Conservation (phyloP, 2,797 vertebrate genomes). For the Neomorphus geoffroyi region DNA sequence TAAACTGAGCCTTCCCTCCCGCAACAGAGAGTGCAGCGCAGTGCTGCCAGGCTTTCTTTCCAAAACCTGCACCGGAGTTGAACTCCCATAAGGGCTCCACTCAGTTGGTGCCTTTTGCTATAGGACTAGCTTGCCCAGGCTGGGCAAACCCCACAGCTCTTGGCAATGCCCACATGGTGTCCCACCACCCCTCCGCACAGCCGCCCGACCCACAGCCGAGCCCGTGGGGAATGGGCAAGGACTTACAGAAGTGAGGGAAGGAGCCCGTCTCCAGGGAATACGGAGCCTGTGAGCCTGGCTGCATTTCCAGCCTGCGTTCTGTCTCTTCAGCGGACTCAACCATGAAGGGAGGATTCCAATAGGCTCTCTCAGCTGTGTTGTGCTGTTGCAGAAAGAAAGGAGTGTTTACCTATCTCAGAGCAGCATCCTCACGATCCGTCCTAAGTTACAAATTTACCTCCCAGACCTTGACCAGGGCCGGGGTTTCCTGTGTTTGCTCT, state of each 20-base stretch:
- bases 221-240: background rate
- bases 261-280: background rate
- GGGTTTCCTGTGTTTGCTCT: constrained; percentile 32
- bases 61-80: background rate
- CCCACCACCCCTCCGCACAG: accelerated
- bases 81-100: background rate
- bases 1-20: background rate
- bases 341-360: background rate
- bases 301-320: background rate
- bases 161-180: background rate
- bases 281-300: background rate
- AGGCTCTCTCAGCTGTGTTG: background rate
- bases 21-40: background rate
- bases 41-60: background rate
- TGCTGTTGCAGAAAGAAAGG: constrained; percentile 4
- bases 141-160: background rate
- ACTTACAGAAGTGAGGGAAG: constrained; percentile 51
- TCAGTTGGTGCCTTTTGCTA: background rate
- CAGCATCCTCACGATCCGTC: constrained; percentile 19
- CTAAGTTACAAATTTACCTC: constrained; percentile 53
- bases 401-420: background rate
- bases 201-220: background rate
- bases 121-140: background rate
- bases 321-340: background rate
- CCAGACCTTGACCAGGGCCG: constrained; percentile 31